These are phyloP conservation scores for Myrmecobius fasciatus DNA, from an alignment of 2,113 vertebrate species.

Conservation along the genomic window DNA sequence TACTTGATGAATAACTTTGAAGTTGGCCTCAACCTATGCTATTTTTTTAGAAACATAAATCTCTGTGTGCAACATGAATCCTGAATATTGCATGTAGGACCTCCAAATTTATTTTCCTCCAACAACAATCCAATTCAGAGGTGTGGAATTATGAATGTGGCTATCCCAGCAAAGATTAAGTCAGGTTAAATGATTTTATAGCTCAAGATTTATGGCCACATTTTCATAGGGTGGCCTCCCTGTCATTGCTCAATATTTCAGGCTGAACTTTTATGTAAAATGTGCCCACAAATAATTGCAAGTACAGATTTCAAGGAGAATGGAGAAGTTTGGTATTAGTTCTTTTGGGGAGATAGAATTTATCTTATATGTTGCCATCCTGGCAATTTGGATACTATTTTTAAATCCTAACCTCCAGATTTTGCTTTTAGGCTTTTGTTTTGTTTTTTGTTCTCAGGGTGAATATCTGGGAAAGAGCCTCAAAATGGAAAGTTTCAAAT, in stretches of 20 bases:
- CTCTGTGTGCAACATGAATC: not conserved
- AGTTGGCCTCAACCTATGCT: not conserved
- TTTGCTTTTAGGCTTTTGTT: not conserved
- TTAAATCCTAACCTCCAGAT: not conserved
- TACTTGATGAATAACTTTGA: not conserved
- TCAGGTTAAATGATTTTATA: not conserved
- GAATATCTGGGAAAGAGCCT: not conserved
- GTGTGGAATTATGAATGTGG: not conserved
- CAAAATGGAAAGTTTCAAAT: not conserved
- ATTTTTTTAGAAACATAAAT: not conserved
- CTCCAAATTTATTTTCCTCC: conserved; percentile 2
- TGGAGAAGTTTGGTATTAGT: not conserved
- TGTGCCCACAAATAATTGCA: not conserved
- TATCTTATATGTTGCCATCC: not conserved
- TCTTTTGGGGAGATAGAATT: not conserved
- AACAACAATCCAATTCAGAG: not conserved
- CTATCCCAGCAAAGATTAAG: not conserved
- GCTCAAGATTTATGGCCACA: not conserved
- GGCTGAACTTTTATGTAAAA: not conserved
- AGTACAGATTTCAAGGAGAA: not conserved
- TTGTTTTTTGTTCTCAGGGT: not conserved
- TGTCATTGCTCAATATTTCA: conserved; percentile 2
- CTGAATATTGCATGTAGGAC: not conserved
- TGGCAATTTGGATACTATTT: not conserved
- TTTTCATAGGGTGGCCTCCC: not conserved